A percentile compares a stretch with the other conserved stretches of the same genome.
phyloP scores from a whole-genome alignment of 2,888 invertebrate species.

The Galeruca laticollis region DNA sequence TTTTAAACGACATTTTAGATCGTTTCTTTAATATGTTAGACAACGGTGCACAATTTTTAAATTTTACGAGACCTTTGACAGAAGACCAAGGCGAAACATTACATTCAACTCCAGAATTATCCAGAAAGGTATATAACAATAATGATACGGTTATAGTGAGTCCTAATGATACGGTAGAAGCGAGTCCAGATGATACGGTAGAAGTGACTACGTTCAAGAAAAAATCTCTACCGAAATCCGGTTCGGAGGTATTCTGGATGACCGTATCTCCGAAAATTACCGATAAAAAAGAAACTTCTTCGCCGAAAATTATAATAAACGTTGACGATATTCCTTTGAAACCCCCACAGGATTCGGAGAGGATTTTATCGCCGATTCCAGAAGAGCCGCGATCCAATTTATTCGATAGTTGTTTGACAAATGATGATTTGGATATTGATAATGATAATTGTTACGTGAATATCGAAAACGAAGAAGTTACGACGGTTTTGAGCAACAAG shows the following conservation, averaged over 20 bases:
- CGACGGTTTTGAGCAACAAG: constrained; percentile 52
- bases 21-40: constrained; percentile 56
- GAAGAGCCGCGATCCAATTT: constrained; percentile 59
- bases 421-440: constrained; percentile 20
- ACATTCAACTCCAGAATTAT: constrained; percentile 51
- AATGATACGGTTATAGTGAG: too few relatives aligned
- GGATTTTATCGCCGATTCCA: constrained; percentile 57
- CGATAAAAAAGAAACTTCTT: constrained; percentile 10
- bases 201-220: constrained; percentile 57
- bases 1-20: constrained; percentile 61
- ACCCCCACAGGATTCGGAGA: constrained; percentile 55
- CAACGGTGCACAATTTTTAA: constrained; percentile 37
- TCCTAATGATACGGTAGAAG: too few relatives aligned
- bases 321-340: constrained; percentile 62
- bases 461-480: constrained; percentile 2
- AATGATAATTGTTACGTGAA: background rate
- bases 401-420: constrained; percentile 36
- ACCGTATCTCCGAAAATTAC: constrained; percentile 51
- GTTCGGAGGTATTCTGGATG: constrained; percentile 63
- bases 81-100: constrained; percentile 34
- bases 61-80: constrained; percentile 43
- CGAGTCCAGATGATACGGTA: too few relatives aligned
- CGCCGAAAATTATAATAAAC: constrained; percentile 50
- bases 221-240: constrained; percentile 49
- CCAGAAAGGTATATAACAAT: constrained; percentile 8